Base-by-base conservation (phyloP, 2,113 vertebrate species). In the Narcine bancroftii region DNA sequence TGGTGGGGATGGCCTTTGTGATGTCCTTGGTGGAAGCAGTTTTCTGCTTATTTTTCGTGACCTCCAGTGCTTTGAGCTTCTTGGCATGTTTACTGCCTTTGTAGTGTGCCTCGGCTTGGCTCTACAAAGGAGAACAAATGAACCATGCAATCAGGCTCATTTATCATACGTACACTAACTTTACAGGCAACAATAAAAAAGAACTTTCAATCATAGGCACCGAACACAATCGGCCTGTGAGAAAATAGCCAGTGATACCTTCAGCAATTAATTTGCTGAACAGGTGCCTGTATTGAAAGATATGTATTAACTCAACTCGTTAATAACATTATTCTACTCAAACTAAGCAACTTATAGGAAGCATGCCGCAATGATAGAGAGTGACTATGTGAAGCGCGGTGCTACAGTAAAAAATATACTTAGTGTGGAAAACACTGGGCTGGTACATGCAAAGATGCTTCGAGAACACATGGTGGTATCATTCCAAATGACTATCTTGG, bases 71-170 rank as follows among this genome's bases (percentile, higher is more conserved):
- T 97, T 99, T 99, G 95, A 99, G 96, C 97, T 99, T 99, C 97
- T 99, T 99, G 96, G 97, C 98, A 94, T 99, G 99, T 95, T 99
- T 99, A 95, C 98, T 98, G 96, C 99, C 99, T 97, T 97, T 98
- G 97, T 98, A 99, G 95, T 99, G 99, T 93, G 99, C 98, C 95
- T 99, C 98, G 92, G 99, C 98, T 96, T 99, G 98, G 97, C 96
- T 98, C 97, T 98, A 97, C 96, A 97, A 97, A 97, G 96, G 96
- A 98, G 96, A 98, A 98, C 95, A 97, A 97, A 97, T 97, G 92
- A 94, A 94, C 93, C 93, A 66, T 93, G 92, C 92, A 93, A 94
- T 95, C 96, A 97, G 96, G 96, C 96, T 97, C 95, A 97, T 95
- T 95, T 95, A 95, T 94, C 93, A 94, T 94, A 96, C 93, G 94